A percentile compares a stretch with the other conserved stretches of the same genome.
Evolutionary conservation across 2,113 vertebrate genomes (phyloP).

Genomic region (Phasianus colchicus): DNA sequence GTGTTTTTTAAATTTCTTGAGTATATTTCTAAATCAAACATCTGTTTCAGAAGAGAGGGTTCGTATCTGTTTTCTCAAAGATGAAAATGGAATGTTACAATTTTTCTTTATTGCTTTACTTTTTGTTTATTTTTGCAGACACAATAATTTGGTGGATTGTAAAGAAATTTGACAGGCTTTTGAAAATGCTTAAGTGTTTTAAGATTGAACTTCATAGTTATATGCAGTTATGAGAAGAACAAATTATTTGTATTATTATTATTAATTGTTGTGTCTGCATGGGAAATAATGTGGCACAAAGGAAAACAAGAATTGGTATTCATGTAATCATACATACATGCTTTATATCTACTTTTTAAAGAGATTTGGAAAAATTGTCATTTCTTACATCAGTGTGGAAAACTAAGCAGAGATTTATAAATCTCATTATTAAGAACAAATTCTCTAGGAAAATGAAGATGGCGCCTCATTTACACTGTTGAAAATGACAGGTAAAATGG

Average conservation of each 20-base stretch:
- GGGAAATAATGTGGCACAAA: not conserved
- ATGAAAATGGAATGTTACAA: not conserved
- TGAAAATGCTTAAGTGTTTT: not conserved
- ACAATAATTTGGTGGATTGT: not conserved
- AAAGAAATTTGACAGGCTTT: not conserved
- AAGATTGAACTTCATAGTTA: not conserved
- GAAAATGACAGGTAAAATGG: not conserved
- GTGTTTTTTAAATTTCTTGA: not conserved
- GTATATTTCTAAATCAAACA: not conserved
- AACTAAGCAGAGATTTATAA: not conserved
- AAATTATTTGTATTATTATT: not conserved
- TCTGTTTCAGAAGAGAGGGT: not conserved
- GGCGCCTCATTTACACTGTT: not conserved
- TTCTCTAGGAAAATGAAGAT: not conserved
- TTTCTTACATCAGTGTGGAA: not conserved
- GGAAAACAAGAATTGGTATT: no score
- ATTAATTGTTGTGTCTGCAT: not conserved
- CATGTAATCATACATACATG: no score
- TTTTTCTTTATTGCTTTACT: not conserved
- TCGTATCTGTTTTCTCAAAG: not conserved
- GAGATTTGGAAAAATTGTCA: not conserved
- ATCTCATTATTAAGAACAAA: not conserved
- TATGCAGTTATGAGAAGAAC: rapidly evolving
- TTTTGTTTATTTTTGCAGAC: not conserved
- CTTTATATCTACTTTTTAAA: not conserved